phyloP scores from a whole-genome alignment of 2,888 invertebrate genomes.

The Monoplex corrugatus region DNA sequence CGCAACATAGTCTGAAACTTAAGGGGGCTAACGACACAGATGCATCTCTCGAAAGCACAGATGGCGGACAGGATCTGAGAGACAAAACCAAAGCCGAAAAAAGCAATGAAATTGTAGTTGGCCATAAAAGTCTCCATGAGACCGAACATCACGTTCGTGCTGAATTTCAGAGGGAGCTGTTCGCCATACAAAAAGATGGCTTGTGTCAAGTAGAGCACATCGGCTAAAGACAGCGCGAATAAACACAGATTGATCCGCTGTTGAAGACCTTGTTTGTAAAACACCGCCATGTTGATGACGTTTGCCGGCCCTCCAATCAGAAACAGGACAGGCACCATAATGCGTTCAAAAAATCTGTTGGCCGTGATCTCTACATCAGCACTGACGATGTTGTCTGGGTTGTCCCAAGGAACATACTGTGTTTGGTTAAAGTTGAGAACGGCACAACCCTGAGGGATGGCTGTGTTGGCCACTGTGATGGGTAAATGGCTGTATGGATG shows the following conservation, averaged over 20 bases:
- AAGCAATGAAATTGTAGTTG: not conserved
- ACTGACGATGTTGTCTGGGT: not conserved
- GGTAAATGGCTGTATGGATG: too few species aligned
- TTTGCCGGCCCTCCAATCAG: conserved; percentile 36
- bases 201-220: not conserved
- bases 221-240: not conserved
- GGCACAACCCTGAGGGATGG: too few species aligned
- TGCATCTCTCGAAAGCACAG: conserved; percentile 4
- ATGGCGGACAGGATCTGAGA: not conserved
- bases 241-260: conserved; percentile 15
- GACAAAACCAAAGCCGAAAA: not conserved
- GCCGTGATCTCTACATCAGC: not conserved
- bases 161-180: not conserved
- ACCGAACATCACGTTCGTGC: not conserved
- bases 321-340: not conserved
- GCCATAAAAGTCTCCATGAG: not conserved
- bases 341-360: not conserved
- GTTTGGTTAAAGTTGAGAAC: not conserved
- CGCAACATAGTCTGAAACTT: not conserved
- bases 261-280: not conserved
- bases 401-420: not conserved
- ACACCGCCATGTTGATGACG: conserved; percentile 38
- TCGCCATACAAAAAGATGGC: not conserved
- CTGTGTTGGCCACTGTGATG: too few species aligned
- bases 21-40: not conserved